phyloP scores from a whole-genome alignment of 2,797 vertebrate genomes.

The Lepidocolaptes lacrymiger region DNA sequence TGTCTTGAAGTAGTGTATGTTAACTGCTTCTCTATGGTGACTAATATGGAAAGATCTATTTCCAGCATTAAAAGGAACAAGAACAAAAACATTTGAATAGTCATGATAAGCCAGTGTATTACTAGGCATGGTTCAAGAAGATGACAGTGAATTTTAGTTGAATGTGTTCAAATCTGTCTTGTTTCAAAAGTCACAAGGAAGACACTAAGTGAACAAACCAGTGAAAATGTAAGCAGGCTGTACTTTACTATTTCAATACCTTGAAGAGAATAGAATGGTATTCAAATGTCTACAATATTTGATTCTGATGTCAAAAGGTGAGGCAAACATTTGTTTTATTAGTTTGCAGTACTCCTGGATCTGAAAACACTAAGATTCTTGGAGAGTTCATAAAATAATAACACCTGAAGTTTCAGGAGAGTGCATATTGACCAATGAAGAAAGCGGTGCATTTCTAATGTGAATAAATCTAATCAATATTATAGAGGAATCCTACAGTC shows the following conservation, averaged over 20 bases:
- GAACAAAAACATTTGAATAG: not conserved
- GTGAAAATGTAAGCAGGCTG: not conserved
- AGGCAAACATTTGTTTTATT: not conserved
- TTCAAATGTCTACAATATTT: not conserved
- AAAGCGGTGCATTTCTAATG: not conserved
- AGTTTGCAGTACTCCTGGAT: not conserved
- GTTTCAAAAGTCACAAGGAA: not conserved
- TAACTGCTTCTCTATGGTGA: not conserved
- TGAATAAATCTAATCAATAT: not conserved
- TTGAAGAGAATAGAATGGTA: not conserved
- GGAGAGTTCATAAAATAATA: slow-evolving; percentile 4
- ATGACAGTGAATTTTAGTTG: not conserved
- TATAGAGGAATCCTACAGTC: not conserved
- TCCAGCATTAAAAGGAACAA: not conserved
- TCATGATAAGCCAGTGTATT: not conserved
- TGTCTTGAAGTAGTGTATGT: not conserved
- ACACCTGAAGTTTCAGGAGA: not conserved
- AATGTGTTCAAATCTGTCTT: not conserved
- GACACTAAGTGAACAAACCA: not conserved
- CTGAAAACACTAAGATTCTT: not conserved
- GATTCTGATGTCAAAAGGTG: not conserved
- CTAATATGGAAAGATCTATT: not conserved
- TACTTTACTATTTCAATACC: not conserved
- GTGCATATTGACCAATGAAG: not conserved
- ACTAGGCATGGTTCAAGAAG: not conserved